A percentile compares a stretch with the other conserved stretches of the same genome.
Conservation (phyloP, 2,113 vertebrate species). For the Henicopernis longicauda region DNA sequence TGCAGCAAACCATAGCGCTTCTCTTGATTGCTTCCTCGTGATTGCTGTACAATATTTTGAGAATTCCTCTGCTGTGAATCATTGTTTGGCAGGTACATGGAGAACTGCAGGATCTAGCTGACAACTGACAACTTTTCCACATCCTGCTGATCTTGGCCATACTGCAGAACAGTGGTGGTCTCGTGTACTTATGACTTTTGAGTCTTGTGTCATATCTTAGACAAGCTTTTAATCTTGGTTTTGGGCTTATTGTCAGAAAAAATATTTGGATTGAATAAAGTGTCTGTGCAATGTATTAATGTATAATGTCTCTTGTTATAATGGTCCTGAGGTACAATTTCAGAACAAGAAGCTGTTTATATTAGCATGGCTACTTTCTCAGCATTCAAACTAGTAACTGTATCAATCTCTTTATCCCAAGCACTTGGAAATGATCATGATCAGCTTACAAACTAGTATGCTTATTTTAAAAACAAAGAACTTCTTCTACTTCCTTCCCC, state of each 20-base stretch:
- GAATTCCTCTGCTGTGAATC: slow-evolving; percentile 11
- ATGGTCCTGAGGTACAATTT: not conserved
- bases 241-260: not conserved
- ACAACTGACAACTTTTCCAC: not conserved
- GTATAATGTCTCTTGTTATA: not conserved
- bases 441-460: not conserved
- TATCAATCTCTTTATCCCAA: not conserved
- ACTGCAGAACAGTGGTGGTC: not conserved
- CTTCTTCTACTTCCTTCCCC: not conserved
- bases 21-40: not conserved
- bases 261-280: not conserved
- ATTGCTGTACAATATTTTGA: not conserved
- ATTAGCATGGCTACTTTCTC: not conserved
- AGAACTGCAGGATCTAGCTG: not conserved
- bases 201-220: not conserved
- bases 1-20: not conserved
- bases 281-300: not conserved
- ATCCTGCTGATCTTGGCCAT: slow-evolving; percentile 22
- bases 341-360: not conserved
- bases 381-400: not conserved
- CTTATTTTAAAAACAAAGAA: not conserved
- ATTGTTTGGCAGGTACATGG: not conserved
- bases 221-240: not conserved
- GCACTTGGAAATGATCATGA: not conserved
- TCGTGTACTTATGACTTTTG: not conserved